These are phyloP conservation scores for Heterodera carotae DNA, from an alignment of 1,140 invertebrate species.

Conservation along the genomic window DNA sequence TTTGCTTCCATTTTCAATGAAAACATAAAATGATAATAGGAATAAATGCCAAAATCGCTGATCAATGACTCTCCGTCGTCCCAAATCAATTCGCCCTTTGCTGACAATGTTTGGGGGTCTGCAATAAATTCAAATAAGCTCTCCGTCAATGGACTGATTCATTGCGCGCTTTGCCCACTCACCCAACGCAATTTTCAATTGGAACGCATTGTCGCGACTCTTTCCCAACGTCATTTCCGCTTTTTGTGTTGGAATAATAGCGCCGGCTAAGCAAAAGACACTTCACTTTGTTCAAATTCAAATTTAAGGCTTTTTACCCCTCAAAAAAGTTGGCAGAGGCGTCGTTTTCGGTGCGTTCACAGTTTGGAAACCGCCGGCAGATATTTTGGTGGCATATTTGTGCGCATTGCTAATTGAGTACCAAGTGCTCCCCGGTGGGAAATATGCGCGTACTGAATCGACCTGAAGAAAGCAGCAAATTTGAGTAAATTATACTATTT, in stretches of 20 bases:
- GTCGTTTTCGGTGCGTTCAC: slow-evolving; percentile 52
- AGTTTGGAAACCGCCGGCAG: slow-evolving; percentile 34
- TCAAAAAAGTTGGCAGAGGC: slow-evolving; percentile 49
- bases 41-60: slow-evolving; percentile 13
- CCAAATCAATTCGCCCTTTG: slow-evolving; percentile 42
- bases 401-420: slow-evolving; percentile 58
- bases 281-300: background rate
- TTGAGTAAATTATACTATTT: background rate
- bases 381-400: slow-evolving; percentile 36
- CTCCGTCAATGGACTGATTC: no score
- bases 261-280: slow-evolving; percentile 18
- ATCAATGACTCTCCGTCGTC: slow-evolving; percentile 43
- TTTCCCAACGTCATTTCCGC: slow-evolving; percentile 33
- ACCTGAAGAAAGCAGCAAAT: slow-evolving; percentile 11
- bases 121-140: background rate
- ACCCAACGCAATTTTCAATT: slow-evolving; percentile 40
- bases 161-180: background rate
- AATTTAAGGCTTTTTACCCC: slow-evolving; percentile 26
- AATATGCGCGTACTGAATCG: slow-evolving; percentile 46
- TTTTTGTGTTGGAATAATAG: slow-evolving; percentile 33
- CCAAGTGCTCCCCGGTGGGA: slow-evolving; percentile 47
- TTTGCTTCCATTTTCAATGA: slow-evolving; percentile 13
- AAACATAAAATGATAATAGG: slow-evolving; percentile 41
- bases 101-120: slow-evolving; percentile 10
- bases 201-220: slow-evolving; percentile 35